Percentiles rank a stretch among this genome's conserved stretches.
Conservation (phyloP, 53 echinoderm and acorn worm genomes). For the Temnopleurus reevesii region DNA sequence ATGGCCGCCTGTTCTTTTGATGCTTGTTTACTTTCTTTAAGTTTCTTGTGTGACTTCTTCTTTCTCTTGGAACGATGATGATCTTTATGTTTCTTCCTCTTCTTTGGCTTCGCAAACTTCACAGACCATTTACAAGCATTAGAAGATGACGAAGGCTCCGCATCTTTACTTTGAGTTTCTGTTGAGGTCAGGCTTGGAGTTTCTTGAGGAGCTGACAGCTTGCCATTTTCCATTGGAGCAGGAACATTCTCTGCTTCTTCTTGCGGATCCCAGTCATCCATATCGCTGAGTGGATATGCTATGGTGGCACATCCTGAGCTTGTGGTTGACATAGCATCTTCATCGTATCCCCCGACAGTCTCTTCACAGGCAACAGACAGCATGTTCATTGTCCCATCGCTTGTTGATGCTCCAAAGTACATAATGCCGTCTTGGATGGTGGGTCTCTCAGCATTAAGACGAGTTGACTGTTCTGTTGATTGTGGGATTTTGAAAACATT, state of each 20-base stretch:
- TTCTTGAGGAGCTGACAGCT: background rate
- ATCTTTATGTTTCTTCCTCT: background rate
- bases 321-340: slow-evolving; percentile 47
- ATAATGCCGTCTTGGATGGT: background rate
- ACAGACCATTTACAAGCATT: slow-evolving; percentile 11
- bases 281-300: slow-evolving; percentile 33
- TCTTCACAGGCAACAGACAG: slow-evolving; percentile 37
- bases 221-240: background rate
- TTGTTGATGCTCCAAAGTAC: background rate
- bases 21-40: background rate
- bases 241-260: background rate
- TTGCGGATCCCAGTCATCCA: background rate
- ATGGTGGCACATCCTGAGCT: slow-evolving; percentile 20
- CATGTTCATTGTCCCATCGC: slow-evolving; percentile 14
- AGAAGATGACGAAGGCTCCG: background rate
- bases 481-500: background rate
- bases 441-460: background rate
- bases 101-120: background rate
- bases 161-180: background rate
- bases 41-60: background rate
- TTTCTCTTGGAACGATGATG: background rate
- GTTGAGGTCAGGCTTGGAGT: background rate
- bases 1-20: background rate
- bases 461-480: background rate
- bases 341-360: slow-evolving; percentile 34